These are phyloP conservation scores for Chamaea fasciata DNA, from an alignment of 2,113 vertebrate species.

Conservation along the genomic window DNA sequence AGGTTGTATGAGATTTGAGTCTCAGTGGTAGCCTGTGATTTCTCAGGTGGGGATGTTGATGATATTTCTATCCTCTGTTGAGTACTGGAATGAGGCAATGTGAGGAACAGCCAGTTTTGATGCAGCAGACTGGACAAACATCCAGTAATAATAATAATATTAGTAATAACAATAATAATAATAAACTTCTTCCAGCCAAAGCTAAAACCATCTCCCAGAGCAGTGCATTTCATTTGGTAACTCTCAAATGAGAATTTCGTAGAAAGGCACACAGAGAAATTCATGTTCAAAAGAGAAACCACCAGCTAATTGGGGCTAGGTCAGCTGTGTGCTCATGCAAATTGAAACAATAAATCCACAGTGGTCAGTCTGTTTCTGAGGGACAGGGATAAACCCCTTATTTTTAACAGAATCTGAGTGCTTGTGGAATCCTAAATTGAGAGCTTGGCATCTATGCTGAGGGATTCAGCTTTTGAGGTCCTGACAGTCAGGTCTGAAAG, in stretches of 20 bases:
- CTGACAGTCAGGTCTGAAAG: background rate
- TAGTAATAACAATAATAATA: background rate
- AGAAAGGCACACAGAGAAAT: background rate
- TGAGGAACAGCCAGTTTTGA: background rate
- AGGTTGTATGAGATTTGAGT: background rate
- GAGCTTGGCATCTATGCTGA: background rate
- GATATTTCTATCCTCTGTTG: background rate
- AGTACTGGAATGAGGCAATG: background rate
- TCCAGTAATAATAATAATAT: background rate
- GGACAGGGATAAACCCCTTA: background rate
- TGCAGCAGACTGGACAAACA: background rate
- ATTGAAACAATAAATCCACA: background rate
- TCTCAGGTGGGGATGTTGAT: background rate
- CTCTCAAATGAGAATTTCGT: background rate
- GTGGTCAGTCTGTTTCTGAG: background rate
- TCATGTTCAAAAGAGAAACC: background rate
- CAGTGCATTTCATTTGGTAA: background rate
- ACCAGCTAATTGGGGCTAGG: background rate
- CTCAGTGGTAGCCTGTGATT: background rate
- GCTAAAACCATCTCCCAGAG: background rate
- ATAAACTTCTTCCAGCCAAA: background rate
- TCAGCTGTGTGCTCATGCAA: rapidly evolving
- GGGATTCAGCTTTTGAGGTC: background rate
- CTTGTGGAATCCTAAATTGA: background rate
- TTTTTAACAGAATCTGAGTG: background rate